phyloP scores from a whole-genome alignment of 2,888 invertebrate species.

The Antitype chi region DNA sequence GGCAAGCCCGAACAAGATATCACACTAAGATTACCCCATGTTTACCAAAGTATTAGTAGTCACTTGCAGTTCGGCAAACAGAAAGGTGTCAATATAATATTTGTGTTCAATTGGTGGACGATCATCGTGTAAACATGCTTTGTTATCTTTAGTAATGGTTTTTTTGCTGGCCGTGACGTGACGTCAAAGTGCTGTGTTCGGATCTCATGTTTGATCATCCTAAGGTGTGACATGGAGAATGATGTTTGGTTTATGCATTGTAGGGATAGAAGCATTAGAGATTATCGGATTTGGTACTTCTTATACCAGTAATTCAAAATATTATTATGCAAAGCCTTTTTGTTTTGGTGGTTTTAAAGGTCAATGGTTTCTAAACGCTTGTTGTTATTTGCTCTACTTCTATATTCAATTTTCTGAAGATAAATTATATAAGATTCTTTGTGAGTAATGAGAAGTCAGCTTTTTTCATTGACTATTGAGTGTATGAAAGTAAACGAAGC shows the following conservation, averaged over 20 bases:
- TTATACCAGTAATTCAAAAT: not conserved
- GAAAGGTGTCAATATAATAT: slow-evolving; percentile 65
- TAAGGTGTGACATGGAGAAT: slow-evolving; percentile 35
- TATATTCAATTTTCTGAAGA: not conserved
- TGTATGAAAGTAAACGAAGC: not conserved
- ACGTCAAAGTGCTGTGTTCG: slow-evolving; percentile 37
- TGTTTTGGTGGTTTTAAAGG: not conserved
- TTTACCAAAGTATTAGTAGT: slow-evolving; percentile 59
- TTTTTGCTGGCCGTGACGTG: slow-evolving; percentile 50
- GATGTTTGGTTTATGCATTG: slow-evolving; percentile 18
- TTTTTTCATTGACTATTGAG: not conserved
- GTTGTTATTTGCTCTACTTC: too few species aligned
- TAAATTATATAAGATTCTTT: not conserved
- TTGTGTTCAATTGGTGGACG: slow-evolving; percentile 61
- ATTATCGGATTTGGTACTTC: slow-evolving; percentile 3
- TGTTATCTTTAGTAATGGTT: slow-evolving; percentile 67
- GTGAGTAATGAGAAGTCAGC: not conserved
- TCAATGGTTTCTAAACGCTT: not conserved
- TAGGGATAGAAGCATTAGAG: not conserved
- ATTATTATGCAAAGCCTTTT: not conserved
- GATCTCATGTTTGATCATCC: slow-evolving; percentile 30
- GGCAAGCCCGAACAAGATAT: slow-evolving; percentile 61
- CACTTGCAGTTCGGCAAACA: slow-evolving; percentile 57
- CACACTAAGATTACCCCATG: slow-evolving; percentile 54
- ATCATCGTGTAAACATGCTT: slow-evolving; percentile 52